Base-by-base conservation (phyloP, 53 echinoderm and acorn worm species). In the Crossaster papposus region DNA sequence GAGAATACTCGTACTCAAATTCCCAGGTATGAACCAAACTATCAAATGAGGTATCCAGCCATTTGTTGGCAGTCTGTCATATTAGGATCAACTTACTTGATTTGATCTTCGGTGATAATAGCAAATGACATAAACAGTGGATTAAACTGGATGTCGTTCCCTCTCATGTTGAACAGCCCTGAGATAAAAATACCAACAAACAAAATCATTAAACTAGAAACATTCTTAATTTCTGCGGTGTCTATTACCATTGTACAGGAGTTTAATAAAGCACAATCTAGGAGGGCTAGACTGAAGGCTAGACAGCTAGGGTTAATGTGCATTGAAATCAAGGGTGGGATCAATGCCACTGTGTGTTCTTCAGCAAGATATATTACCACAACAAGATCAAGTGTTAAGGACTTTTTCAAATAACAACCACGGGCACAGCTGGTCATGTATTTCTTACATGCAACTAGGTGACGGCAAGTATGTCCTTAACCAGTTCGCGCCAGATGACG, bases 151-250 rank as follows among this genome's bases (percentile, higher is more conserved):
- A 96, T 94, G 80, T 96, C 96, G 15, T 75, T 86, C 0, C 96
- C 94, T 28, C 96, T 87, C 72, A 96, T 34, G 54, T 96, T 96
- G 79, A 94, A 94, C 62, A 96, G 32, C 96, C 96, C 96, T 96
- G 68, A 15, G 55, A 88, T 28, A 1, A 30, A 72, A 54, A 77
- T 64, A 36, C 5, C 26, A 17, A 87, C 11, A 55, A 54, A 32
- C 35, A 91, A 52, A 80, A 51, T 26, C 2, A 4, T 12, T 53
- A 22, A 54, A 15, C n/a, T 1, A 13, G 22, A 11, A 58, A 58
- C 58, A 58, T 15, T 1, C 6, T 0, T 44, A 44, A 44, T 44
- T 44, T 9, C 44, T 44, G 6, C 44, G 9, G 9, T 7, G 9
- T 44, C 44, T 44, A n/a, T n/a, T n/a, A 44, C 44, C 5, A 44